Percentiles rank a stretch among this genome's conserved stretches.
Conservation (phyloP, 2,888 invertebrate genomes). For the Eledone cirrhosa region DNA sequence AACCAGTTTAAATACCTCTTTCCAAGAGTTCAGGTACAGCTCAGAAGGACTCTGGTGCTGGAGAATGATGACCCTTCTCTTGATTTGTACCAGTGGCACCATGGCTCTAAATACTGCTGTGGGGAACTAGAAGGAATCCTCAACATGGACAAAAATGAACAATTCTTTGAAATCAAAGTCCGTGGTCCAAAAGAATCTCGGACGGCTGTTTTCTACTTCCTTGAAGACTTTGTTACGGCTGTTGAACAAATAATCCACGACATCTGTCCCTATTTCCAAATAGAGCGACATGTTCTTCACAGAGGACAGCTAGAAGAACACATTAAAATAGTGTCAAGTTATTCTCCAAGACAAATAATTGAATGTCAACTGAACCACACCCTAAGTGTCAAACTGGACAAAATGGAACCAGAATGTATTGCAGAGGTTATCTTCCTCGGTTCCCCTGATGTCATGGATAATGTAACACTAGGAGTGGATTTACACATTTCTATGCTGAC, state of each 20-base stretch:
- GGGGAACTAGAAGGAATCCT: slow-evolving; percentile 77
- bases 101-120: slow-evolving; percentile 77
- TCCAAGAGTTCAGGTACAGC: slow-evolving; percentile 75
- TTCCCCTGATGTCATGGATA: slow-evolving; percentile 67
- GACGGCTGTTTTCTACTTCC: slow-evolving; percentile 72
- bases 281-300: slow-evolving; percentile 76
- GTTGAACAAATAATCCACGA: slow-evolving; percentile 74
- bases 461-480: slow-evolving; percentile 71
- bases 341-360: slow-evolving; percentile 64
- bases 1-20: slow-evolving; percentile 76
- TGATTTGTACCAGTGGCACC: slow-evolving; percentile 79
- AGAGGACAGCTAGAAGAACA: slow-evolving; percentile 62
- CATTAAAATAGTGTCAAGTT: slow-evolving; percentile 51
- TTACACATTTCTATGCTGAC: slow-evolving; percentile 73
- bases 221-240: slow-evolving; percentile 75
- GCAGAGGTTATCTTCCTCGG: slow-evolving; percentile 73
- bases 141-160: slow-evolving; percentile 69
- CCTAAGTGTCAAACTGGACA: slow-evolving; percentile 64
- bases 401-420: slow-evolving; percentile 71
- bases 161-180: slow-evolving; percentile 75
- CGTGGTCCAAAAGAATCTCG: slow-evolving; percentile 72
- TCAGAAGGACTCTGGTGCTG: slow-evolving; percentile 69
- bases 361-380: slow-evolving; percentile 66
- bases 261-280: slow-evolving; percentile 76
- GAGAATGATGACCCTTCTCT: slow-evolving; percentile 59